These are phyloP conservation scores for Eledone cirrhosa DNA, from an alignment of 2,888 invertebrate species.

Conservation along the genomic window DNA sequence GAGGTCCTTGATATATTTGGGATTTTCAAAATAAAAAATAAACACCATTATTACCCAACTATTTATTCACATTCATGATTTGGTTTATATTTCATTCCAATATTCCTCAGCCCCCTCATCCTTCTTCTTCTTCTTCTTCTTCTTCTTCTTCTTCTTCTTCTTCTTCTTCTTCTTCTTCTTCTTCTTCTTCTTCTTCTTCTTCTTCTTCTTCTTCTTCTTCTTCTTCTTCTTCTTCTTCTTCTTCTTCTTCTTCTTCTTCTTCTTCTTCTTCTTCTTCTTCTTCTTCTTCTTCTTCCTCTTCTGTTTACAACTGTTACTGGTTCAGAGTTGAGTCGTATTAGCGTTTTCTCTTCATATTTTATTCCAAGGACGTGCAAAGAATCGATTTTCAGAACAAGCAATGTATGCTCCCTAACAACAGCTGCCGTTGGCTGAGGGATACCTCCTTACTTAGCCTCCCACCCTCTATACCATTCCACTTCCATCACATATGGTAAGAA, in stretches of 20 bases:
- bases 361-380: background rate
- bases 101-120: conserved; percentile 10
- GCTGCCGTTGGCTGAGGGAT: too few relatives aligned
- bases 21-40: too few relatives aligned
- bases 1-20: too few relatives aligned
- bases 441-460: background rate
- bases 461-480: background rate
- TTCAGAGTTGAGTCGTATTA: background rate
- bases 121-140: conserved; percentile 20
- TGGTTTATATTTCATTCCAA: background rate
- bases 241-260: conserved; percentile 14
- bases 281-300: background rate
- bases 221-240: background rate
- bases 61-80: too few relatives aligned
- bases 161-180: conserved; percentile 9
- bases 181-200: background rate
- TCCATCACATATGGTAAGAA: too few relatives aligned
- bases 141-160: background rate
- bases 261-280: background rate
- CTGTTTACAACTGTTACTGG: background rate
- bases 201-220: conserved; percentile 14
- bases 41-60: too few relatives aligned
- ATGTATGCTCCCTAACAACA: too few relatives aligned
- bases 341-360: background rate
- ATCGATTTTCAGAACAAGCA: too few relatives aligned